phyloP scores from a whole-genome alignment of 2,113 vertebrate species.

The Percina caprodes region DNA sequence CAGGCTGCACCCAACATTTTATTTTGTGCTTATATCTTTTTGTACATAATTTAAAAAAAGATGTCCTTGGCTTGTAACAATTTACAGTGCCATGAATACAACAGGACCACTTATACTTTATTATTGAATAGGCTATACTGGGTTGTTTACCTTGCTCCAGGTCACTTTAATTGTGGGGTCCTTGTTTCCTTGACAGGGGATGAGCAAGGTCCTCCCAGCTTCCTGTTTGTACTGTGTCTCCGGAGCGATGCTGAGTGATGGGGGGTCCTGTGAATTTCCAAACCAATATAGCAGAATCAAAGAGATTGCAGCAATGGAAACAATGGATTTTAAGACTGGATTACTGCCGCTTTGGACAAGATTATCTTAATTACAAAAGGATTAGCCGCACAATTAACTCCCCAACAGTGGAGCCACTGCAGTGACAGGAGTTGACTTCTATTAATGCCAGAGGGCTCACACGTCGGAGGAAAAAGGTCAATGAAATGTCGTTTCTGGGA shows the following conservation, averaged over 20 bases:
- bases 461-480: conserved; percentile 66
- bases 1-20: fast-evolving
- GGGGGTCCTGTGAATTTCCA: conserved; percentile 88
- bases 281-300: conserved; percentile 54
- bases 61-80: neutral
- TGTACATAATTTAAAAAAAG: neutral
- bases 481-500: conserved; percentile 62
- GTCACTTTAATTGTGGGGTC: conserved; percentile 85
- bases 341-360: conserved; percentile 66
- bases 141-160: conserved; percentile 90
- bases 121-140: neutral
- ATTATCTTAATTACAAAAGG: conserved; percentile 79
- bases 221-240: conserved; percentile 90
- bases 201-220: conserved; percentile 87
- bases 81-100: conserved; percentile 1
- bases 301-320: conserved; percentile 52
- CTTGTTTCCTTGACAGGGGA: conserved; percentile 87
- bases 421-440: conserved; percentile 53
- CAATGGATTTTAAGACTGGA: conserved; percentile 66
- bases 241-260: conserved; percentile 85
- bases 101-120: neutral
- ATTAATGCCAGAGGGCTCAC: conserved; percentile 59
- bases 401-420: conserved; percentile 51
- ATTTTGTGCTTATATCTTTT: neutral
- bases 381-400: conserved; percentile 80